These are phyloP conservation scores for Melinopterus prodromus DNA, from an alignment of 2,888 invertebrate species.

Conservation along the genomic window DNA sequence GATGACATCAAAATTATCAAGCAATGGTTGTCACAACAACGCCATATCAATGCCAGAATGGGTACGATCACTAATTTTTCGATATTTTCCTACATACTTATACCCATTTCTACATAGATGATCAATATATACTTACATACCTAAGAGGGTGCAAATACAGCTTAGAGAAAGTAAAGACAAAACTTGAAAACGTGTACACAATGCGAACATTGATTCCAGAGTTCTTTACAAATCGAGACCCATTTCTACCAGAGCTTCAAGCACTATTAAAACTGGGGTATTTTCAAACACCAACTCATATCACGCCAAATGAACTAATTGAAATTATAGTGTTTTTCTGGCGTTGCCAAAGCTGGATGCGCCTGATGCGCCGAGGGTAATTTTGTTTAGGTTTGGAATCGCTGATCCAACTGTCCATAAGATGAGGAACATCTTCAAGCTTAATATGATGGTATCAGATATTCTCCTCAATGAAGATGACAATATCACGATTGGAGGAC, in stretches of 20 bases:
- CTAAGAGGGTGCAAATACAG: conserved; percentile 73
- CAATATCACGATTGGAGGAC: conserved; percentile 63
- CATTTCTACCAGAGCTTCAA: conserved; percentile 50
- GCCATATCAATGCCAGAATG: conserved; percentile 65
- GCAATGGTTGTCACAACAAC: conserved; percentile 67
- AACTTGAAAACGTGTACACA: conserved; percentile 68
- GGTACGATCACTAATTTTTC: conserved; percentile 53
- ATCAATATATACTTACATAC: conserved; percentile 70
- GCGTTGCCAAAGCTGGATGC: conserved; percentile 47
- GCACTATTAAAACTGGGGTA: conserved; percentile 59
- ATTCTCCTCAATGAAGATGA: conserved; percentile 70
- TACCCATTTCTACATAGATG: conserved; percentile 58
- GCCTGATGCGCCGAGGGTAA: conserved; percentile 51
- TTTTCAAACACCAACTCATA: conserved; percentile 26
- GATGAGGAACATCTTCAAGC: conserved; percentile 57
- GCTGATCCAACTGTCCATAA: conserved; percentile 46
- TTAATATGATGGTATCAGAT: conserved; percentile 66
- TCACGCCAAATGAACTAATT: conserved; percentile 5
- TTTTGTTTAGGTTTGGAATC: conserved; percentile 52
- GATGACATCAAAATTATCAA: conserved; percentile 64
- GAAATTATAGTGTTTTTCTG: conserved; percentile 38
- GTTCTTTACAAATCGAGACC: conserved; percentile 59
- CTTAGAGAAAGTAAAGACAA: conserved; percentile 69
- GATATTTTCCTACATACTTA: not conserved
- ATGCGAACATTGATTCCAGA: conserved; percentile 64